These are phyloP conservation scores for Acronicta aceris DNA, from an alignment of 2,888 invertebrate species.

Conservation along the genomic window DNA sequence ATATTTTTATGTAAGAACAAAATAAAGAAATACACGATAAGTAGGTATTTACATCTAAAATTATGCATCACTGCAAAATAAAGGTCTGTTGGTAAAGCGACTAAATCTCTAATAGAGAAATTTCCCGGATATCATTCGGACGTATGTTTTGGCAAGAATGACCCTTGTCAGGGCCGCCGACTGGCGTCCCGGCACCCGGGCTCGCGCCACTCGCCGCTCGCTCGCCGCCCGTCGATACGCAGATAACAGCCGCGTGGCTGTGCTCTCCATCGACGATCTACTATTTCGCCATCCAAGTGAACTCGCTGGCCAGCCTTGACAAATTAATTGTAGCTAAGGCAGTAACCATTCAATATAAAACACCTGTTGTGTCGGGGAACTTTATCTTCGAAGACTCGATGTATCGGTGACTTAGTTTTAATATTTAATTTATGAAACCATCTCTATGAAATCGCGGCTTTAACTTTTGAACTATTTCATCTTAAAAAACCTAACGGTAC, in stretches of 20 bases:
- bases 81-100: slow-evolving; percentile 56
- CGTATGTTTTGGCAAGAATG: slow-evolving; percentile 75
- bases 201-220: slow-evolving; percentile 19
- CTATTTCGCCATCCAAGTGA: slow-evolving; percentile 61
- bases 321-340: slow-evolving; percentile 78
- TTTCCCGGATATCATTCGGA: slow-evolving; percentile 68
- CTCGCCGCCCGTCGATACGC: slow-evolving; percentile 33
- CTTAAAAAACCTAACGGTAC: no score
- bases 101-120: slow-evolving; percentile 68
- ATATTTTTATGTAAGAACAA: not conserved
- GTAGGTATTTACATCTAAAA: slow-evolving; percentile 29
- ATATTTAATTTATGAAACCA: slow-evolving; percentile 8
- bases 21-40: slow-evolving; percentile 13
- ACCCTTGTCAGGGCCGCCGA: slow-evolving; percentile 69
- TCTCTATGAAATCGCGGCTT: not conserved
- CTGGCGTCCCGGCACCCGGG: slow-evolving; percentile 20
- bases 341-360: slow-evolving; percentile 79
- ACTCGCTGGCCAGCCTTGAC: slow-evolving; percentile 65
- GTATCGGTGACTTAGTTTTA: slow-evolving; percentile 36
- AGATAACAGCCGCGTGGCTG: slow-evolving; percentile 28
- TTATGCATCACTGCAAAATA: slow-evolving; percentile 43
- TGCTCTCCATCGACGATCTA: slow-evolving; percentile 37
- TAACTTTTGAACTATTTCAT: no score
- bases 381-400: slow-evolving; percentile 50
- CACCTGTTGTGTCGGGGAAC: slow-evolving; percentile 73